Base-by-base conservation (phyloP, 37 sponge, comb jelly and placozoan genomes). In the Trichoplax adhaerens region DNA sequence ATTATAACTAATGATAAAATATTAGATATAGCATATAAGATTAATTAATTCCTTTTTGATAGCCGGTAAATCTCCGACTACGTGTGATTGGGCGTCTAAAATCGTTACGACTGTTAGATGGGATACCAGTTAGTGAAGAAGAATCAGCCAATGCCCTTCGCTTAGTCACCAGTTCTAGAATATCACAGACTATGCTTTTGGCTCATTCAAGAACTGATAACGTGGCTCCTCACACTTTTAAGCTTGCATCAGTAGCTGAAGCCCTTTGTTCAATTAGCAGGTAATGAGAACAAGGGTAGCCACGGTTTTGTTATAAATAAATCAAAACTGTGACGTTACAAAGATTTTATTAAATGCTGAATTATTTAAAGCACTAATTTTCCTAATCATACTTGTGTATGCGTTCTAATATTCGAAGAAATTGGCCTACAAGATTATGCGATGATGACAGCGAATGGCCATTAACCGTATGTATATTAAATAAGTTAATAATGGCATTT, bases 151-250 rank as follows among this genome's bases (percentile, higher is more conserved):
- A 5, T 7, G 78, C 75, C 3, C 58, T 77, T 53, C 53, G 69
- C 3, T 10, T 70, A 1, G 12, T 77, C 57, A 66, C 76, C 51
- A 60, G 77, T 52, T 79, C 82, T 10, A 83, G 83, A 66, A 77
- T 88, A 70, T 85, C 90, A 62, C n/a, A 82, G 53, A 50, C 90
- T 57, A 78, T 78, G 54, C 76, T 88, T 8, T 49, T 81, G 1
- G 50, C 79, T 49, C 76, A 82, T 7, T 66, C 66, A 55, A 58
- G 76, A 56, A 79, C 79, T 48, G 63, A 75, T 58, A 52, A 58
- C 4, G 2, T 7, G 4, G 62, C 73, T 1, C 70, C 81, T 12
- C 81, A 66, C 47, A 62, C 79, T 56, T 77, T 90, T 78, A 61
- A 55, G 5, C 78, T 90, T 56, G 66, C n/a, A 2, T 71, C 88